Evolutionary conservation across 2,888 invertebrate genomes (phyloP), one percentile per base, ranked within the genome.

Genomic region (Volucella bombylans): DNA sequence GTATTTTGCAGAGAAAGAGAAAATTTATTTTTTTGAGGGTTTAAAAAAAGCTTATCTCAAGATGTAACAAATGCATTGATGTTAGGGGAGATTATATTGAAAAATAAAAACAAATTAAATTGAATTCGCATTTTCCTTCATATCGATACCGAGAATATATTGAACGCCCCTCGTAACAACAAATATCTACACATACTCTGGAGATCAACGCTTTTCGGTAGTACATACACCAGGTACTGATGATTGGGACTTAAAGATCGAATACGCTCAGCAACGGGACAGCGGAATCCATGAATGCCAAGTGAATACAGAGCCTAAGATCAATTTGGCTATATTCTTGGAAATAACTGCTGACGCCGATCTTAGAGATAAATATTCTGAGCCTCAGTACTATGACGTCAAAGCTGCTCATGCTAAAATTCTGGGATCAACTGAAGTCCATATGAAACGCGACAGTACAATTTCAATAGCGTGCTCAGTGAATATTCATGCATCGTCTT

Each of bases 251-350:
- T 93, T 97, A 87, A 94, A 94, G 91, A 95, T 97, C 87, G 95
- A 95, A 90, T 97, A 95, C 91, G 96, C 96, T 14, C 97, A 97
- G 92, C 94, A 95, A 61, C 92, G 96, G 31, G 97, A 97, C 90
- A 96, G 95, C 1, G 97, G 96, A 8, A 95, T 96, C 82, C 97
- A 97, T 93, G 96, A 97, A 92, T 97, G 96, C 89, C 97, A 97
- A 93, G 96, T 97, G 88, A 97, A 97, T 92, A 97, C 96, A 0
- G 97, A 97, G 90, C 97, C 97, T 18, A 97, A 97, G 92, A 95
- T 97, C 91, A 97, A 96, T 92, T 94, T 96, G 93, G 96, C 96
- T 55, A 94, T 97, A 89, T 92, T 94, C 89, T 93, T 97, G 78
- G 94, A 94, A 89, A 88, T 97, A 69, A 96, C 96, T n/a, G 91